Evolutionary conservation across 2,113 vertebrate genomes (phyloP).

Genomic region (Elgaria multicarinata): DNA sequence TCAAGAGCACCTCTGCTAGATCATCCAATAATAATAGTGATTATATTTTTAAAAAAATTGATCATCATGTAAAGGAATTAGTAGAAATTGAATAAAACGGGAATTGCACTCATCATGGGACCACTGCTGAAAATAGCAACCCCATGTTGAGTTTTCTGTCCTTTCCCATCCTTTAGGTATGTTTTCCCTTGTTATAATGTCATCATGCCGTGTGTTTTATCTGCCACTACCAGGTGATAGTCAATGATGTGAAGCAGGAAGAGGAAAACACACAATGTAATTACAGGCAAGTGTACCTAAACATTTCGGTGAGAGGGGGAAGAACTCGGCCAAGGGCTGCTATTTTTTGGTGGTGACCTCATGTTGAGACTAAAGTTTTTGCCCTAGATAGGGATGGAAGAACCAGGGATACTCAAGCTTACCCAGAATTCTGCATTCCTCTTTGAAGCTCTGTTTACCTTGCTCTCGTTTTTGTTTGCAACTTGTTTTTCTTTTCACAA

Average conservation of each 20-base stretch:
- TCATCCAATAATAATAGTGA: neutral
- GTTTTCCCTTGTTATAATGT: neutral
- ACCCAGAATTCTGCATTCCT: too few species aligned
- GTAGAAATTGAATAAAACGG: neutral
- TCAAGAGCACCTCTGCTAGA: neutral
- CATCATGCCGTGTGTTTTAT: neutral
- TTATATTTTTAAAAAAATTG: neutral
- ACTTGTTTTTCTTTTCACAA: too few species aligned
- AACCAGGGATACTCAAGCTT: too few species aligned
- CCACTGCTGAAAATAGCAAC: too few species aligned
- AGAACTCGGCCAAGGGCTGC: neutral
- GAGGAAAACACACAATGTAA: neutral
- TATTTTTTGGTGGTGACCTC: neutral
- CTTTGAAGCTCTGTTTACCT: too few species aligned
- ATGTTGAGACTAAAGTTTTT: too few species aligned
- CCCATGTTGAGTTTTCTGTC: neutral
- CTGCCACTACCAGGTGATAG: neutral
- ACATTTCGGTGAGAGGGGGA: neutral
- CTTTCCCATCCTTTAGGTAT: neutral
- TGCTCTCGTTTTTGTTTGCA: too few species aligned
- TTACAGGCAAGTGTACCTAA: neutral
- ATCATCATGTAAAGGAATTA: neutral
- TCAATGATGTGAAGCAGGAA: neutral
- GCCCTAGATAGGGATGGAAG: too few species aligned
- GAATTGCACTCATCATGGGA: neutral